phyloP scores from a whole-genome alignment of 2,888 invertebrate genomes.

The Eudemis profundana region DNA sequence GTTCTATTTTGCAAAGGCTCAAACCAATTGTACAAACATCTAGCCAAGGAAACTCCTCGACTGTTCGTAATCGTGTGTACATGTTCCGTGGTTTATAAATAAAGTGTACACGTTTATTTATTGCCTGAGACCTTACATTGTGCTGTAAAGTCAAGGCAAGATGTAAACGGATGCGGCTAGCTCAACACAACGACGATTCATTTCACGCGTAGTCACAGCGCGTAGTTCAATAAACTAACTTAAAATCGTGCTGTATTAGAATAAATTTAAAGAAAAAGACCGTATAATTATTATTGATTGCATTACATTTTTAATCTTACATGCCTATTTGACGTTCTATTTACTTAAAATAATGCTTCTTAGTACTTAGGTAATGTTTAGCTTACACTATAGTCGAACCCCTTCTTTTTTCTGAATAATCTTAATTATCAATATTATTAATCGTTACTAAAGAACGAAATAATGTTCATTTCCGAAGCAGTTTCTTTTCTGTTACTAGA shows the following conservation, averaged over 20 bases:
- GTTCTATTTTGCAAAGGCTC: constrained; percentile 29
- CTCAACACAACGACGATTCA: neutral
- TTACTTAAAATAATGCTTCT: too few relatives aligned
- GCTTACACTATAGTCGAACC: too few relatives aligned
- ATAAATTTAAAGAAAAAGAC: neutral
- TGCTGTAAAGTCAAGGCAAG: constrained; percentile 40
- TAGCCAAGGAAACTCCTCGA: constrained; percentile 24
- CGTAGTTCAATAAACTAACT: constrained; percentile 1
- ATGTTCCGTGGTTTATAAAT: constrained; percentile 40
- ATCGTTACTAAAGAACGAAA: too few relatives aligned
- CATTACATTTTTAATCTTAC: too few relatives aligned
- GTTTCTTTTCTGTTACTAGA: too few relatives aligned
- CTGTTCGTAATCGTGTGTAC: constrained; percentile 13
- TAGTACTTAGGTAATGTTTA: too few relatives aligned
- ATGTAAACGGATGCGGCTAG: constrained; percentile 30
- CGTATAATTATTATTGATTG: too few relatives aligned
- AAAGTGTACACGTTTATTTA: constrained; percentile 32
- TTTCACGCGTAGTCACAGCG: too few relatives aligned
- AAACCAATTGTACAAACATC: constrained; percentile 40
- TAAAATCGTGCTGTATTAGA: neutral
- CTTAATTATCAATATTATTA: too few relatives aligned
- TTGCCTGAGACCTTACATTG: constrained; percentile 40
- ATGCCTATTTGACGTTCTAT: too few relatives aligned
- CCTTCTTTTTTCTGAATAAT: too few relatives aligned
- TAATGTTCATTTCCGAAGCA: too few relatives aligned